Percentiles rank a stretch among this genome's conserved stretches.
Conservation (phyloP, 1,140 invertebrate species). For the Neotoxoptera formosana region DNA sequence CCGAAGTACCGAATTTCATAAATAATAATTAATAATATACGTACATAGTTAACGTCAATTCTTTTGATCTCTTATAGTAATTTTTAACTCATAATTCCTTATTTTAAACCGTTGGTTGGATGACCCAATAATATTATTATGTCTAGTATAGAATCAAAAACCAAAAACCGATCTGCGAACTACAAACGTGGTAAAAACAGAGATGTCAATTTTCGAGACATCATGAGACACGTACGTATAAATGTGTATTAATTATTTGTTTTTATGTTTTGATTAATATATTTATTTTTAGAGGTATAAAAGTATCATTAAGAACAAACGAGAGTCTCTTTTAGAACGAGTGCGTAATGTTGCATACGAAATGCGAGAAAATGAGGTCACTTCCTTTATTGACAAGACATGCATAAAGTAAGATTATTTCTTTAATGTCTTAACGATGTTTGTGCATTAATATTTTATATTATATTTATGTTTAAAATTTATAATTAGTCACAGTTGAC, state of each 20-base stretch:
- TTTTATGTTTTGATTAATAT: neutral
- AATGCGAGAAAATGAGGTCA: conserved; percentile 45
- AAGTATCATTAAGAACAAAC: conserved; percentile 33
- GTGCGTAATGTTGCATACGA: conserved; percentile 40
- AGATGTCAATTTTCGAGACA: conserved; percentile 35
- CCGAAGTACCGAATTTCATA: neutral
- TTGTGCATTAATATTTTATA: neutral
- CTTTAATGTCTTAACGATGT: neutral
- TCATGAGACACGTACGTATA: conserved; percentile 24
- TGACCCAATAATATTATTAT: neutral
- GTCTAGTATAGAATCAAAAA: conserved; percentile 17
- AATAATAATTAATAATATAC: neutral
- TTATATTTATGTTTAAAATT: neutral
- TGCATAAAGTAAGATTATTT: conserved; percentile 37
- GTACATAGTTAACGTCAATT: neutral
- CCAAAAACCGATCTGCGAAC: neutral
- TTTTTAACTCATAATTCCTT: neutral
- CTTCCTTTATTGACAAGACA: conserved; percentile 49
- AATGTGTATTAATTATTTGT: neutral
- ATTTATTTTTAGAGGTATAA: conserved; percentile 19
- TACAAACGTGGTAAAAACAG: conserved; percentile 38
- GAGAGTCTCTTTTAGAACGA: conserved; percentile 45
- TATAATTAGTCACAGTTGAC: neutral
- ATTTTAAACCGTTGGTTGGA: neutral
- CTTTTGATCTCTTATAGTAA: neutral